These are phyloP conservation scores for Aphodius sticticus DNA, from an alignment of 2,888 invertebrate species.

Conservation along the genomic window DNA sequence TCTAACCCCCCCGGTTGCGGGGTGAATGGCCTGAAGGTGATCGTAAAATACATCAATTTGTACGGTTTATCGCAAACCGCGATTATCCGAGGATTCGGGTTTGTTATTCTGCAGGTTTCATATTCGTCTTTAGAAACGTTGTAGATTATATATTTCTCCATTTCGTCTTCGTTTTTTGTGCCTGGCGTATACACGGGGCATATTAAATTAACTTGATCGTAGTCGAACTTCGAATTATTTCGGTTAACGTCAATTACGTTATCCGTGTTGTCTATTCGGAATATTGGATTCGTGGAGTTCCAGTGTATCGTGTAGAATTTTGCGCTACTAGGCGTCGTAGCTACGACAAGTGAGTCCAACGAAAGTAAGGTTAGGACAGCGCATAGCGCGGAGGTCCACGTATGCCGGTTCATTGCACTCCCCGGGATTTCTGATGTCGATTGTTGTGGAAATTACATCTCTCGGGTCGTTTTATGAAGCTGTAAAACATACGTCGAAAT, in stretches of 20 bases:
- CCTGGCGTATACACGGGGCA: slow-evolving; percentile 92
- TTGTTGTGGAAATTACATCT: slow-evolving; percentile 28
- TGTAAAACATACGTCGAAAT: not conserved
- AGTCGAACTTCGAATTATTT: slow-evolving; percentile 88
- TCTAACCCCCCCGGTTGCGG: slow-evolving; percentile 94
- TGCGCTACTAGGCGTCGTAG: slow-evolving; percentile 58
- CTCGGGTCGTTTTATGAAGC: not conserved
- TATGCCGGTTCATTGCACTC: slow-evolving; percentile 48
- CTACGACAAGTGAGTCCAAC: slow-evolving; percentile 53
- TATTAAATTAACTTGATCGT: slow-evolving; percentile 95
- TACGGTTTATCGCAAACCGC: slow-evolving; percentile 96
- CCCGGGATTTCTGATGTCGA: slow-evolving; percentile 6
- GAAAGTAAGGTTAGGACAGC: slow-evolving; percentile 51
- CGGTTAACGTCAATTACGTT: slow-evolving; percentile 96
- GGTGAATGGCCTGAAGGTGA: slow-evolving; percentile 95
- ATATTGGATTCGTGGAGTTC: slow-evolving; percentile 64
- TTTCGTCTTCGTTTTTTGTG: slow-evolving; percentile 86
- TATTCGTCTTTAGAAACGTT: slow-evolving; percentile 97
- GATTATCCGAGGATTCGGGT: slow-evolving; percentile 91
- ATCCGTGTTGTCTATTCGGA: slow-evolving; percentile 97
- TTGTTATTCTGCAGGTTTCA: slow-evolving; percentile 94
- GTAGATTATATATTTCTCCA: slow-evolving; percentile 95
- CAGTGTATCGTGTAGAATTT: slow-evolving; percentile 60
- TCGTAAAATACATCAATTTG: slow-evolving; percentile 94
- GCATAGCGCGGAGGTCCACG: slow-evolving; percentile 42